Conservation (phyloP, 2,113 vertebrate genomes). For the Aphelocoma coerulescens region DNA sequence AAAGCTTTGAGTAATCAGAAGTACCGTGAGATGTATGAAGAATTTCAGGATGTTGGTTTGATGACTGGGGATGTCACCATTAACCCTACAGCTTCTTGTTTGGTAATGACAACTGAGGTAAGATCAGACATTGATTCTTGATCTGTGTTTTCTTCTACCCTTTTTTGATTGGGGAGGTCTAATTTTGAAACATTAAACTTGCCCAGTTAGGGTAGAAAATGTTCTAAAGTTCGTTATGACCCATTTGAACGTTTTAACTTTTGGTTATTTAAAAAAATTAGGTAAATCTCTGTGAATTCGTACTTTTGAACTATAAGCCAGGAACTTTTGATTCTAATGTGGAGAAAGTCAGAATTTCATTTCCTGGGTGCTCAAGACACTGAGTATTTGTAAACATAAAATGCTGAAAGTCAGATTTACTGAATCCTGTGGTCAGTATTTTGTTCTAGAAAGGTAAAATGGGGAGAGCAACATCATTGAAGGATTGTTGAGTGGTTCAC, state of each 20-base stretch:
- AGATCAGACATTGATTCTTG: background rate
- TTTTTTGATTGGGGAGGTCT: background rate
- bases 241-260: background rate
- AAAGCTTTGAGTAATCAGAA: slow-evolving; percentile 98
- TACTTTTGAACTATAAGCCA: background rate
- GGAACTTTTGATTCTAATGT: background rate
- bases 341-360: background rate
- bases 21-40: slow-evolving; percentile 98
- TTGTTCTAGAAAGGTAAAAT: background rate
- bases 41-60: slow-evolving; percentile 97
- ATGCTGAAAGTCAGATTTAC: background rate
- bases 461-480: background rate
- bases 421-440: background rate
- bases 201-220: background rate
- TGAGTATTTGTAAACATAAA: background rate
- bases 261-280: background rate
- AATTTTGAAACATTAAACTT: background rate
- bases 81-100: slow-evolving; percentile 96
- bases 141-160: background rate
- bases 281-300: background rate
- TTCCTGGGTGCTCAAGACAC: background rate
- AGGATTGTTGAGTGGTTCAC: background rate
- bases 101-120: slow-evolving; percentile 99
- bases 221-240: background rate
- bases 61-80: slow-evolving; percentile 99